phyloP scores from a whole-genome alignment of 2,113 vertebrate species.

The Myodes glareolus region DNA sequence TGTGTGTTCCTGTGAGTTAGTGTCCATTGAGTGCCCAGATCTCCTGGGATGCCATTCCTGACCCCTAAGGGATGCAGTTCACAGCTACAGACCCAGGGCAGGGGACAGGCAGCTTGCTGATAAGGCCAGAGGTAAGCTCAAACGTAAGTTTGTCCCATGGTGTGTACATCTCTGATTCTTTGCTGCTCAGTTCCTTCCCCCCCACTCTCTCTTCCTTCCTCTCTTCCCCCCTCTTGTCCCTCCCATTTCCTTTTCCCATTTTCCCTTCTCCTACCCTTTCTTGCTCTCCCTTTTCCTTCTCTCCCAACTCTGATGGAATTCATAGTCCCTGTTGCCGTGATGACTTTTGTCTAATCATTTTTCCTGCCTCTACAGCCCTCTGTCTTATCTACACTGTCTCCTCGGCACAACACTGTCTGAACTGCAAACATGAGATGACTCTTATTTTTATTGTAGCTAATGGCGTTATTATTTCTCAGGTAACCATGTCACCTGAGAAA shows the following conservation, averaged over 20 bases:
- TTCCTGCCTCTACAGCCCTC: background rate
- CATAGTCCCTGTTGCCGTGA: background rate
- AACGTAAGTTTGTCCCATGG: background rate
- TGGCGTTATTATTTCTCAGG: background rate
- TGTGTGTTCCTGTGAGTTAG: no score
- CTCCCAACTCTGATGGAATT: background rate
- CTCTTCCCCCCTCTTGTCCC: background rate
- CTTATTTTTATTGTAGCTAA: background rate
- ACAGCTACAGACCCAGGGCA: background rate
- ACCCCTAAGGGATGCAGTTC: background rate
- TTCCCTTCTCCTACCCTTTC: background rate
- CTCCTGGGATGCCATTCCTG: no score
- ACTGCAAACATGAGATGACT: background rate
- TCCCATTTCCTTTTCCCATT: no score
- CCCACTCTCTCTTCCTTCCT: fast-evolving
- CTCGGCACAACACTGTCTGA: no score
- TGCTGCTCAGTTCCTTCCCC: no score
- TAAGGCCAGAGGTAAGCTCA: background rate
- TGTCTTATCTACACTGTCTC: background rate
- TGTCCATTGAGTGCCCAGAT: background rate
- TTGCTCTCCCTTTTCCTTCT: background rate
- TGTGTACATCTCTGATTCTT: background rate
- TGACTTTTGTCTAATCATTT: background rate
- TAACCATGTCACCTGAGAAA: background rate
- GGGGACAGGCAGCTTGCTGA: no score